Conservation (phyloP, 1,140 invertebrate genomes). For the Colletes latitarsis region DNA sequence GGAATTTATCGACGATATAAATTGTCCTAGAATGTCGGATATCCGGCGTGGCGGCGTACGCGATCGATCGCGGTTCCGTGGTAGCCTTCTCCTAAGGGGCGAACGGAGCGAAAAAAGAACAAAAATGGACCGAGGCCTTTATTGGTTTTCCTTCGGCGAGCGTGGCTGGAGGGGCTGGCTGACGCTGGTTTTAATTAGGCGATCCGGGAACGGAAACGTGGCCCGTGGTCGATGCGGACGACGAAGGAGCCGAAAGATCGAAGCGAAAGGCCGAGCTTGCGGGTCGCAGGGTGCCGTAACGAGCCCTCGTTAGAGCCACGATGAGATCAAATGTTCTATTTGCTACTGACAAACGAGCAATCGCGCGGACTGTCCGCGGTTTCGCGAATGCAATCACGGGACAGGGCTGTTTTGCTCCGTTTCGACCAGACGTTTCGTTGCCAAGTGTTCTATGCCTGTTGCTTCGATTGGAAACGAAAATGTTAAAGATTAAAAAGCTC, state of each 20-base stretch:
- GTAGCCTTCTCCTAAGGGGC: conserved; percentile 63
- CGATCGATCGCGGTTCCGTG: conserved; percentile 61
- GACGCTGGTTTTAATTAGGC: conserved; percentile 16
- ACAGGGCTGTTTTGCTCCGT: no score
- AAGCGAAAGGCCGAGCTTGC: no score
- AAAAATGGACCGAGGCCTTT: background rate
- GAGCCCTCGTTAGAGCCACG: conserved; percentile 16
- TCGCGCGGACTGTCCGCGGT: background rate
- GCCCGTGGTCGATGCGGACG: no score
- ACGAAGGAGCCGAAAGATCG: conserved; percentile 1
- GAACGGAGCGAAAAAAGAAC: background rate
- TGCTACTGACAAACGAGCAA: conserved; percentile 4
- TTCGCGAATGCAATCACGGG: background rate
- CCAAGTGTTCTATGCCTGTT: no score
- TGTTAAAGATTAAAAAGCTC: no score
- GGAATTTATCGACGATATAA: conserved; percentile 78
- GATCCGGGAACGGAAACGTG: background rate
- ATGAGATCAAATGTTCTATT: conserved; percentile 18
- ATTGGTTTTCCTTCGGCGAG: conserved; percentile 3
- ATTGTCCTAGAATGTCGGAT: conserved; percentile 30
- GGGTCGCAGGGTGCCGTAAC: conserved; percentile 2
- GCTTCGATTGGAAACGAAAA: no score
- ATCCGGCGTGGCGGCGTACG: conserved; percentile 66
- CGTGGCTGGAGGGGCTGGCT: background rate
- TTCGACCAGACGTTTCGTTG: background rate